Evolutionary conservation across 2,888 invertebrate genomes (phyloP).

Genomic region (Brenthis ino): DNA sequence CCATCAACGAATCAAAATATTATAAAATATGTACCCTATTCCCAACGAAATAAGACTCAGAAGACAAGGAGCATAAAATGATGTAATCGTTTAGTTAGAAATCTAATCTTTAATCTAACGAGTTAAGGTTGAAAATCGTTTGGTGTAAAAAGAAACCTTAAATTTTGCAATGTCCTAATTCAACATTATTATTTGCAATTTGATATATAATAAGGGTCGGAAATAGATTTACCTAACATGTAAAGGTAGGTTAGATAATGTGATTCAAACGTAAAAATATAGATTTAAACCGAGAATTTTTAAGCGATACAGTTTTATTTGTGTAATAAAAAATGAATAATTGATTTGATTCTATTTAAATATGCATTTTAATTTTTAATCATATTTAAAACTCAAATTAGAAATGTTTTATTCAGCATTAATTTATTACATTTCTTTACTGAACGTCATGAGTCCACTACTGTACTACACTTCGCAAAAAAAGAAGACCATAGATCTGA

Average conservation of each 20-base stretch:
- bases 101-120: not conserved
- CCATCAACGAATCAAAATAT: constrained; percentile 53
- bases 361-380: too few relatives aligned
- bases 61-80: constrained; percentile 3
- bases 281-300: too few relatives aligned
- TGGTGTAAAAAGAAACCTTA: constrained; percentile 22
- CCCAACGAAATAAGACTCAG: constrained; percentile 45
- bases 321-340: too few relatives aligned
- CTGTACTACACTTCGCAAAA: too few relatives aligned
- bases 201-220: constrained; percentile 50
- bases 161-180: constrained; percentile 60
- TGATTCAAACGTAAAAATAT: not conserved
- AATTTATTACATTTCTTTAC: too few relatives aligned
- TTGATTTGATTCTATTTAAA: too few relatives aligned
- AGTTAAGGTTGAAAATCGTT: constrained; percentile 6
- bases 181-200: constrained; percentile 67
- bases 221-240: not conserved
- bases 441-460: too few relatives aligned
- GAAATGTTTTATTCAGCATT: too few relatives aligned
- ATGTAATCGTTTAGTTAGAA: constrained; percentile 11
- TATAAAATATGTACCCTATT: constrained; percentile 55
- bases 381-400: too few relatives aligned
- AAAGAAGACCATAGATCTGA: too few relatives aligned
- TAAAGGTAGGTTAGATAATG: not conserved
- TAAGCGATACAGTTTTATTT: too few relatives aligned